Base-by-base conservation (phyloP, 2,113 vertebrate species). In the Seriola rivoliana region DNA sequence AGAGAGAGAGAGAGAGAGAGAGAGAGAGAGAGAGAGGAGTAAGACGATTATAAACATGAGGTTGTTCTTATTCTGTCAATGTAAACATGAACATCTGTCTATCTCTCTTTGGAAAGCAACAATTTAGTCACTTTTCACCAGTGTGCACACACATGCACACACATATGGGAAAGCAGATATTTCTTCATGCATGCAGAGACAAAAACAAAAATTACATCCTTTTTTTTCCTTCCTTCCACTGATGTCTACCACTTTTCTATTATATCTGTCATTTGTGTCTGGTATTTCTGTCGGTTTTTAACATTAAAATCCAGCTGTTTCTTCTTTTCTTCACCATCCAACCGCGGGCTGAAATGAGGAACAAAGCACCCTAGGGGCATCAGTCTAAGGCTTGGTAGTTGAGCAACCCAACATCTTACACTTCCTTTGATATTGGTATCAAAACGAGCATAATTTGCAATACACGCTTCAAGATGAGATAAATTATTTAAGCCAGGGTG, bases 51-150 rank as follows among this genome's bases (percentile, higher is more conserved):
- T 44, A 82, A 82, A 85, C 84, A 75, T 84, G 85, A 71, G 34
- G 73, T 82, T 92, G 94, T 84, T 93, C 92, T 93, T 88, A 93
- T 95, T 91, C 92, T 95, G 95, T 93, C 95, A 94, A 80, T 74
- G 71, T 72, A 81, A 88, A 87, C 92, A 81, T 67, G 68, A 88
- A 80, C 86, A 85, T 87, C 92, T 85, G 87, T 82, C 78, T 91
- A 29, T 85, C 88, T 82, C 32, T 80, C 29, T 46, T 71, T 42
- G 44, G 17, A 71, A 71, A 42, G 50, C 55, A 55, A 59, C 57
- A 71, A 57, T 55, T 82, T 17, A 73, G 23, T 60, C 66, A 71
- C 59, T 76, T 78, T 57, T n/a, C 11, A 16, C n/a, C 32, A 21
- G 32, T 40, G 42, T 4, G 55, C 16, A 54, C 50, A 62, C 34